phyloP scores from a whole-genome alignment of 2,113 vertebrate genomes.

The Anolis sagrei region DNA sequence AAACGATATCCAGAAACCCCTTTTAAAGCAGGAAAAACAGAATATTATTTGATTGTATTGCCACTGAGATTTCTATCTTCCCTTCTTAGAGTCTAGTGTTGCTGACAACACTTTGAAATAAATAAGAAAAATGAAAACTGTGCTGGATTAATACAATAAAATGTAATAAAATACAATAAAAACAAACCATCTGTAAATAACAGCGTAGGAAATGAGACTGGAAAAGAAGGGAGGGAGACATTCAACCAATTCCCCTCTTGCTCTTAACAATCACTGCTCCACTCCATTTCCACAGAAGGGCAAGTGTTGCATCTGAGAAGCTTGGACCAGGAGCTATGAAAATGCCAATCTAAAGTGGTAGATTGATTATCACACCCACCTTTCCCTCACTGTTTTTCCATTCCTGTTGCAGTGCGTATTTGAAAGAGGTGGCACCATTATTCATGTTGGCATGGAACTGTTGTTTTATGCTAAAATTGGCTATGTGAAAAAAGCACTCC shows the following conservation, averaged over 20 bases:
- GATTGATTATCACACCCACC: too few relatives aligned
- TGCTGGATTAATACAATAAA: not conserved
- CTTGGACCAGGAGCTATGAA: not conserved
- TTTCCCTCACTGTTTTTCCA: too few relatives aligned
- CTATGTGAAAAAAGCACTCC: too few relatives aligned
- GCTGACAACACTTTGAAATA: too few relatives aligned
- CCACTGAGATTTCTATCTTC: too few relatives aligned
- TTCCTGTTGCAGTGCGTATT: too few relatives aligned
- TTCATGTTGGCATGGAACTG: not conserved
- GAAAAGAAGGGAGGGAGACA: not conserved
- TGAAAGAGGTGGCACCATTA: not conserved
- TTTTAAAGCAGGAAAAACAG: too few relatives aligned
- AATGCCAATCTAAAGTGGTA: too few relatives aligned
- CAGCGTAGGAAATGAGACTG: not conserved
- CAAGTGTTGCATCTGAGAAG: not conserved
- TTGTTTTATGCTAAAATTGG: not conserved
- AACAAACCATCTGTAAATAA: not conserved
- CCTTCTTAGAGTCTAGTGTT: too few relatives aligned
- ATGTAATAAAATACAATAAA: not conserved
- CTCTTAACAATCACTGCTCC: not conserved
- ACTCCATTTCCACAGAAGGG: not conserved
- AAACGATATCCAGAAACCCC: too few relatives aligned
- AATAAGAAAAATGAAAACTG: too few relatives aligned
- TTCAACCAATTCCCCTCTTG: not conserved
- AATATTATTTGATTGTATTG: too few relatives aligned